A percentile compares a stretch with the other conserved stretches of the same genome.
Evolutionary conservation across 1,140 invertebrate species (phyloP).

Genomic region (Bilobella aurantiaca): DNA sequence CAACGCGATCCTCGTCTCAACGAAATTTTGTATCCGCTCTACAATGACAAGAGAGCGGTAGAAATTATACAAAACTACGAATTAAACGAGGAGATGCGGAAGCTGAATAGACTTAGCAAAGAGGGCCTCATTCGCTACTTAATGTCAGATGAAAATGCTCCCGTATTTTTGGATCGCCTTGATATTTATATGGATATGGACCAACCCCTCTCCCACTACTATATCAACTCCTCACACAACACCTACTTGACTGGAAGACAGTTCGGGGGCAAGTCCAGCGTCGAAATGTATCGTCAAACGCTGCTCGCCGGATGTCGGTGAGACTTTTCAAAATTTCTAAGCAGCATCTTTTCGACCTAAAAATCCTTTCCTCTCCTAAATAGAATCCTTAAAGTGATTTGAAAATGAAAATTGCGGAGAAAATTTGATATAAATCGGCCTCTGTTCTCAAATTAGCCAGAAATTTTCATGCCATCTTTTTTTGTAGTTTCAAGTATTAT

Average conservation of each 20-base stretch:
- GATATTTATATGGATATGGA: constrained; percentile 96
- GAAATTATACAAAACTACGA: constrained; percentile 95
- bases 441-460: too few relatives aligned
- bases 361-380: too few relatives aligned
- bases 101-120: constrained; percentile 64
- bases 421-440: too few relatives aligned
- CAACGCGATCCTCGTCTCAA: constrained; percentile 96
- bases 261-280: constrained; percentile 92
- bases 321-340: constrained; percentile 6
- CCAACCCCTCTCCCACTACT: constrained; percentile 83
- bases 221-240: constrained; percentile 99
- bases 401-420: too few relatives aligned
- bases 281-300: constrained; percentile 97
- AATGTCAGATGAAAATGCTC: constrained; percentile 99
- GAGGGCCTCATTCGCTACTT: constrained; percentile 93
- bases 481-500: too few relatives aligned
- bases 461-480: too few relatives aligned
- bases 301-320: constrained; percentile 86
- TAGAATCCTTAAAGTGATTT: too few relatives aligned
- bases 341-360: too few relatives aligned
- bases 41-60: constrained; percentile 82
- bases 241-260: constrained; percentile 94
- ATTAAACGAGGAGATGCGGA: constrained; percentile 64
- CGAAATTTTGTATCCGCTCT: constrained; percentile 96
- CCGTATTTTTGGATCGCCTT: constrained; percentile 90